phyloP scores from a whole-genome alignment of 2,113 vertebrate species.

The Vicugna pacos region DNA sequence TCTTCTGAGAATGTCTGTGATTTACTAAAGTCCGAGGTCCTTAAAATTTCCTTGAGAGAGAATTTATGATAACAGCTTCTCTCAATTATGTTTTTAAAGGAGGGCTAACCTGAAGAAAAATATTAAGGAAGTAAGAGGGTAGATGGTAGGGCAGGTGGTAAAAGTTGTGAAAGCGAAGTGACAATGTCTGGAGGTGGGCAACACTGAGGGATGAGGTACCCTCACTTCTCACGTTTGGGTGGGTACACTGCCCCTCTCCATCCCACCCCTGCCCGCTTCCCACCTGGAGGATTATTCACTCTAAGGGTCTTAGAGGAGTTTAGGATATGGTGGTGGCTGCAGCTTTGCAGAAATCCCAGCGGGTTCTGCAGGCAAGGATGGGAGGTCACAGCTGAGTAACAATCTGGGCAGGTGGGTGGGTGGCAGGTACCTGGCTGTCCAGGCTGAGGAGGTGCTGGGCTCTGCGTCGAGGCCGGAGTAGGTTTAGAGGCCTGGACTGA shows the following conservation, averaged over 20 bases:
- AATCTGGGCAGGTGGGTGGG: accelerated
- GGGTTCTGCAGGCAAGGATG: not conserved
- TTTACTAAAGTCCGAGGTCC: not conserved
- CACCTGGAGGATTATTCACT: too few species aligned
- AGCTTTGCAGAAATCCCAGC: not conserved
- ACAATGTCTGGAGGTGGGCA: not conserved
- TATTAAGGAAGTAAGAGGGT: not conserved
- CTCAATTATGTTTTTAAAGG: not conserved
- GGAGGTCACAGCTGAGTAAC: not conserved
- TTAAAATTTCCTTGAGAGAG: not conserved
- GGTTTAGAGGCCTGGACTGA: slow-evolving; percentile 85
- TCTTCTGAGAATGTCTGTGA: not conserved
- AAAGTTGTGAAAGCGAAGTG: not conserved
- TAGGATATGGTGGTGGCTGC: not conserved
- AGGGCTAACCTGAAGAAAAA: not conserved
- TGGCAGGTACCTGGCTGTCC: slow-evolving; percentile 87
- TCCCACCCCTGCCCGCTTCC: accelerated
- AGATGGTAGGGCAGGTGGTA: not conserved
- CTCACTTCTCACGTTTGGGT: not conserved
- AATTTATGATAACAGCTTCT: not conserved
- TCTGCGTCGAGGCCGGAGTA: not conserved
- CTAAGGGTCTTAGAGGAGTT: not conserved
- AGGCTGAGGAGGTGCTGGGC: slow-evolving; percentile 13
- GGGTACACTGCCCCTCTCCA: accelerated
- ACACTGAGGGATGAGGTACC: too few species aligned